Evolutionary conservation across 2,797 vertebrate genomes (phyloP).

Genomic region (Prunella strophiata): DNA sequence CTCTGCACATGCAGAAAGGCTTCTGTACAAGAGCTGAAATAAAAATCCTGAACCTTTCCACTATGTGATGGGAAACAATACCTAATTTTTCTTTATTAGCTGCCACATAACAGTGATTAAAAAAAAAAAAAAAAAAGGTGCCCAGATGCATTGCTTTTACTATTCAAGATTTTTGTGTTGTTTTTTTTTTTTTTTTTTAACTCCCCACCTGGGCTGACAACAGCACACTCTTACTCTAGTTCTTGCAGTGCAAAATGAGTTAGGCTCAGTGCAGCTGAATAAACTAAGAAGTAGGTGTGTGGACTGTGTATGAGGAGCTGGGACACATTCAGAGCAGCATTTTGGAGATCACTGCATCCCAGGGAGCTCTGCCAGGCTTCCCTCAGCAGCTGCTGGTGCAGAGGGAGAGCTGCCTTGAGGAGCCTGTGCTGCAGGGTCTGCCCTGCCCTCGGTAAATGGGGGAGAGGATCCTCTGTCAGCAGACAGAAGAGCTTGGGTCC

Average conservation of each 20-base stretch:
- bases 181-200: not conserved
- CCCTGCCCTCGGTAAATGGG: accelerated
- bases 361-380: not conserved
- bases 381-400: not conserved
- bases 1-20: not conserved
- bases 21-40: not conserved
- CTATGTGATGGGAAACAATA: not conserved
- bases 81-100: not conserved
- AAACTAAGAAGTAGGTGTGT: not conserved
- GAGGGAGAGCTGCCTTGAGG: not conserved
- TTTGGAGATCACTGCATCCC: accelerated
- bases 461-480: not conserved
- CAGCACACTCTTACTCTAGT: not conserved
- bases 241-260: not conserved
- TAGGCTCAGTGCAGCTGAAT: not conserved
- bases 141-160: not conserved
- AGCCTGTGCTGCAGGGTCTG: not conserved
- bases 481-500: not conserved
- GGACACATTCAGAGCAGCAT: not conserved
- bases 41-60: not conserved
- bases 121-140: not conserved
- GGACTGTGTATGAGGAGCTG: not conserved
- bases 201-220: not conserved
- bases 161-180: not conserved
- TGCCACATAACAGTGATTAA: not conserved